Evolutionary conservation across 2,113 vertebrate genomes (phyloP), one percentile per base, ranked within the genome.

Genomic region (Varanus komodoensis): DNA sequence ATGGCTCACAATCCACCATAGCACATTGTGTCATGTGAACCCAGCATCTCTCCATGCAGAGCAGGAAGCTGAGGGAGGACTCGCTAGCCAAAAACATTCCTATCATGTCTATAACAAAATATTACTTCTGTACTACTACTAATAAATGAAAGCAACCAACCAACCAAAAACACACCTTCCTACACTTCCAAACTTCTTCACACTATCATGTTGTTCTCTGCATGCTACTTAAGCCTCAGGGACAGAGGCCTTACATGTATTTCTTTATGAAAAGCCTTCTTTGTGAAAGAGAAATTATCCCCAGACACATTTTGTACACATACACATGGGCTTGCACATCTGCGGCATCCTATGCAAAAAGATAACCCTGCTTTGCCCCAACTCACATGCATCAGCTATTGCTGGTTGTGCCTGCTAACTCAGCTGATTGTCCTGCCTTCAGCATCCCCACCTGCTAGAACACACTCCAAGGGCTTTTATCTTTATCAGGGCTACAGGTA

Each of bases 211-310:
- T 52, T 71, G 83, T 48, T 68, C 64, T 15, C 80, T 4, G 0
- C 88, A 6, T 0, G 2, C 82, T 29, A 27, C n/a, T n/a, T 14
- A 2, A 1, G 0, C 4, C 0, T 14, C 64, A 57, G 0, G 4
- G 34, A 77, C 54, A 77, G 84, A 27, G 44, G 29, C 73, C 15
- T 52, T 0, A 86, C 74, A 2, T 77, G 71, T 4, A 0, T 21
- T 54, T 21, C 15, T 29, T 0, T 0, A 69, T 87, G n/a, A 90
- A 23, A 77, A 73, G 0, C 4, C 2, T 0, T 48, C 74, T 74
- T 0, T 78, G 64, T 32, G 79, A n/a, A 84, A 67, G 52, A 11
- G 0, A 25, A 38, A 61, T 75, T 14, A 92, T n/a, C 64, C 29
- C 12, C 69, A 44, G 14, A 23, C 80, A 44, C 12, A 34, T 84